Evolutionary conservation across 2,888 invertebrate species (phyloP).

Genomic region (Anticlea derivata): DNA sequence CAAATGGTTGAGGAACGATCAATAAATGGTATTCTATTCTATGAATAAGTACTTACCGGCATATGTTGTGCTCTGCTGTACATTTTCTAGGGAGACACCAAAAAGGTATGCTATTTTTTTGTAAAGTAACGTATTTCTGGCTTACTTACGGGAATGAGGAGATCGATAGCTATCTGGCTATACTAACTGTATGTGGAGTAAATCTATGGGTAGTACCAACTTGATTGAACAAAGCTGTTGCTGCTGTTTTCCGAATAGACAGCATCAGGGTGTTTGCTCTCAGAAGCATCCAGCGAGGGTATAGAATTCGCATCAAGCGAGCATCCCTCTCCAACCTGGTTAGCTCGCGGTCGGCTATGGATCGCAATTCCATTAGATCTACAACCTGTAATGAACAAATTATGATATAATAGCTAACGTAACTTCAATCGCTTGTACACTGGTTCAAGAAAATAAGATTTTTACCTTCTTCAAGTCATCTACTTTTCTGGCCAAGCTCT

Average conservation of each 20-base stretch:
- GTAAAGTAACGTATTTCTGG: too few relatives aligned
- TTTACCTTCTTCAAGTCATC: conserved; percentile 70
- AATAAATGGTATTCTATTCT: too few relatives aligned
- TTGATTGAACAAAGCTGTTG: conserved; percentile 53
- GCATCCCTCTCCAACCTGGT: conserved; percentile 60
- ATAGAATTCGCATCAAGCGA: conserved; percentile 53
- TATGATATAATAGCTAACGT: too few relatives aligned
- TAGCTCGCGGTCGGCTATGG: conserved; percentile 70
- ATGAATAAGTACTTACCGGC: too few relatives aligned
- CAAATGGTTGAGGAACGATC: too few relatives aligned
- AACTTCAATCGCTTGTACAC: too few relatives aligned
- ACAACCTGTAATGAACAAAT: conserved; percentile 56
- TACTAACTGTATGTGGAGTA: too few relatives aligned
- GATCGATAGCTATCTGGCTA: too few relatives aligned
- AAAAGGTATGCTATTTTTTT: too few relatives aligned
- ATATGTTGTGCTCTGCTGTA: too few relatives aligned
- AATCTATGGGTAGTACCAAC: conserved; percentile 44
- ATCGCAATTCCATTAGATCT: conserved; percentile 73
- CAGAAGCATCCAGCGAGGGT: conserved; percentile 68
- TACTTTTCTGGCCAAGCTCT: conserved; percentile 73
- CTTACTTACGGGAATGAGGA: too few relatives aligned
- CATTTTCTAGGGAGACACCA: too few relatives aligned
- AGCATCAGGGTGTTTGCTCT: conserved; percentile 61
- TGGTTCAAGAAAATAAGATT: background rate
- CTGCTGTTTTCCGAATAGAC: conserved; percentile 55